Conservation (phyloP, 1,140 invertebrate species). For the Chymomyza costata region DNA sequence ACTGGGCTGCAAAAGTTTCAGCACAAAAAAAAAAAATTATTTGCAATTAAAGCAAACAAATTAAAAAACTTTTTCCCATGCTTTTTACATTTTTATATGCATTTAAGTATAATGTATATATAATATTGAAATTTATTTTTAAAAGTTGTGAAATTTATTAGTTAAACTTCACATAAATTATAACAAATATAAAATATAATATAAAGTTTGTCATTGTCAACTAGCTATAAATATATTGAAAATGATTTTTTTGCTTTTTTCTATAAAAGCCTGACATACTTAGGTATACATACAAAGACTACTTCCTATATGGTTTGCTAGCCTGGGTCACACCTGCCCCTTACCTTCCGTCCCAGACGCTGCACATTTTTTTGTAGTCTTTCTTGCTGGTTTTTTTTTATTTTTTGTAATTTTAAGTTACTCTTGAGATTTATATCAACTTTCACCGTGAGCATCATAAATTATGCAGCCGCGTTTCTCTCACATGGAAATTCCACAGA, state of each 20-base stretch:
- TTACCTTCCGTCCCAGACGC: neutral
- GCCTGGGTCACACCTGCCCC: neutral
- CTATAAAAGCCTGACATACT: too few relatives aligned
- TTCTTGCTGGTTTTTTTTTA: constrained; percentile 4
- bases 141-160: constrained; percentile 10
- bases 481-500: constrained; percentile 54
- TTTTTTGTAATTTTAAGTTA: constrained; percentile 39
- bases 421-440: constrained; percentile 65
- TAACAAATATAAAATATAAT: constrained; percentile 2
- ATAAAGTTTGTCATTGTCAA: constrained; percentile 20
- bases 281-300: too few relatives aligned
- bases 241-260: too few relatives aligned
- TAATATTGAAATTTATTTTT: constrained; percentile 23
- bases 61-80: constrained; percentile 54
- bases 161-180: constrained; percentile 11
- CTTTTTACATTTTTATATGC: neutral
- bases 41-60: constrained; percentile 68
- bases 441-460: constrained; percentile 65
- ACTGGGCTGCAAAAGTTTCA: constrained; percentile 40
- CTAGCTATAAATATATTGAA: constrained; percentile 1
- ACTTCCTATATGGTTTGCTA: neutral
- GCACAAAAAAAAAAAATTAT: constrained; percentile 61
- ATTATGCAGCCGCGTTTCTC: constrained; percentile 41
- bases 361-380: too few relatives aligned
- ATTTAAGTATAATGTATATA: constrained; percentile 39